Evolutionary conservation across 2,797 vertebrate species (phyloP).

Genomic region (Scyliorhinus canicula): DNA sequence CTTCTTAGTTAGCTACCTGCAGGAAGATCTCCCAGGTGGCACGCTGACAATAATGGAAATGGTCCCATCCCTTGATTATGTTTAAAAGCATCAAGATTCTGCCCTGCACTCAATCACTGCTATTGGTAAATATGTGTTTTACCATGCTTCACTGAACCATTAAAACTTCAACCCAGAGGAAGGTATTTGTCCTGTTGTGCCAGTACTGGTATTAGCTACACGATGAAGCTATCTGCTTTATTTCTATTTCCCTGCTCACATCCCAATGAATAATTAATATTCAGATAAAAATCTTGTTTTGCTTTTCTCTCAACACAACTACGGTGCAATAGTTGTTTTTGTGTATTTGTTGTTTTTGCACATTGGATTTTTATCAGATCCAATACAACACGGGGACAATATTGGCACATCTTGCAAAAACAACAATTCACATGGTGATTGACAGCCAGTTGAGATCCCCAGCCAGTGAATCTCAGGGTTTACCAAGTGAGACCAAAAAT

Average conservation of each 20-base stretch:
- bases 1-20: neutral
- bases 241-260: neutral
- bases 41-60: neutral
- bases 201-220: neutral
- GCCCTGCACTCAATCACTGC: neutral
- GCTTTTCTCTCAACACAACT: neutral
- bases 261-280: neutral
- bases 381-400: neutral
- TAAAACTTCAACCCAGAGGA: neutral
- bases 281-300: neutral
- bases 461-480: neutral
- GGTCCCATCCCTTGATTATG: neutral
- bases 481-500: slow-evolving; percentile 9
- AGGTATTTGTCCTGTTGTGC: neutral
- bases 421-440: neutral
- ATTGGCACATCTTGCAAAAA: neutral
- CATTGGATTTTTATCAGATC: neutral
- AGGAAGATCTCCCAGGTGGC: neutral
- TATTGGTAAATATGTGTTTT: neutral
- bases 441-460: neutral
- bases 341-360: neutral
- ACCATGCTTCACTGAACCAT: neutral
- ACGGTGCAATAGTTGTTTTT: too few species aligned
- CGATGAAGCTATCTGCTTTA: neutral
- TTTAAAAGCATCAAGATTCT: neutral